phyloP scores from a whole-genome alignment of 1,140 invertebrate genomes.

The Papilio dardanus region DNA sequence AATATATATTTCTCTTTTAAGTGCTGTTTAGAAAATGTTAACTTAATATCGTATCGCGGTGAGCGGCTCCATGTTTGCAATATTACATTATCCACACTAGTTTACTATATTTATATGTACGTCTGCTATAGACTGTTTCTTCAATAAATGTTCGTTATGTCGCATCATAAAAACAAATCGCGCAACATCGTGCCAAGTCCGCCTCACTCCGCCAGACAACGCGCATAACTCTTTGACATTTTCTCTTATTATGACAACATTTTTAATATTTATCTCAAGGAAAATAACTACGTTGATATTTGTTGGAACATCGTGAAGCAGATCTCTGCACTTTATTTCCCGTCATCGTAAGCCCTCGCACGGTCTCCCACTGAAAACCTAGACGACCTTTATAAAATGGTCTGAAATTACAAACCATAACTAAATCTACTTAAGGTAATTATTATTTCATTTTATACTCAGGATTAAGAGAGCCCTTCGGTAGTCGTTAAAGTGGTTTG shows the following conservation, averaged over 20 bases:
- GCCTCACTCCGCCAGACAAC: background rate
- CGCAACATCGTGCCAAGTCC: background rate
- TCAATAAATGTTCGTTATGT: conserved; percentile 3
- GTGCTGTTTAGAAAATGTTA: too few relatives aligned
- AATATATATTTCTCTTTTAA: background rate
- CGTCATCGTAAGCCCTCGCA: background rate
- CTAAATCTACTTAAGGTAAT: background rate
- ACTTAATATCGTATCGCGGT: too few relatives aligned
- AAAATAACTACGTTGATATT: background rate
- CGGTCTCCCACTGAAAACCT: too few relatives aligned
- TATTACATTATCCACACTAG: background rate
- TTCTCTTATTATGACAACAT: background rate
- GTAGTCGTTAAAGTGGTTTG: background rate
- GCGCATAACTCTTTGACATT: background rate
- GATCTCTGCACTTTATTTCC: background rate
- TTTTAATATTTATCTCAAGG: background rate
- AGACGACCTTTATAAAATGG: too few relatives aligned
- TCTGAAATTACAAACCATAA: background rate
- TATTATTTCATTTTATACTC: background rate
- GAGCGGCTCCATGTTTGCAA: too few relatives aligned
- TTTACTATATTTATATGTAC: background rate
- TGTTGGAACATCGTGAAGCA: background rate
- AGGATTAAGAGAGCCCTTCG: background rate
- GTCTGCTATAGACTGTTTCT: background rate
- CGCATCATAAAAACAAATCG: conserved; percentile 9